phyloP scores from a whole-genome alignment of 2,888 invertebrate genomes.

The Scaptodrosophila latifasciaeformis region DNA sequence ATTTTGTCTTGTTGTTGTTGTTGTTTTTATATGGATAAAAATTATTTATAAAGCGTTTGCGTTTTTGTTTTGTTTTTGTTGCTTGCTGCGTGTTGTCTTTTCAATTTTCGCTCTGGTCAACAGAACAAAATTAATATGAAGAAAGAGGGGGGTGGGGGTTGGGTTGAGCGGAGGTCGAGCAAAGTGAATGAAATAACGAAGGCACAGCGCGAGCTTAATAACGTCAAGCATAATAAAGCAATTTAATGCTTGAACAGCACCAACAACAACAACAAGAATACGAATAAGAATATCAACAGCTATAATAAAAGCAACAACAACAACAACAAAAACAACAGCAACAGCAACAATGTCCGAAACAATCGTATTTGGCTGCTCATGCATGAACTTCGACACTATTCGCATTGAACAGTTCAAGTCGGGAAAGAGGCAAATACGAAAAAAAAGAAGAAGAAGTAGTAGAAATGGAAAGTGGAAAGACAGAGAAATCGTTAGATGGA shows the following conservation, averaged over 20 bases:
- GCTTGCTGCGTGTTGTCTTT: too few species aligned
- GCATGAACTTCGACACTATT: slow-evolving; percentile 49
- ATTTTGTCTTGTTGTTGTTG: too few species aligned
- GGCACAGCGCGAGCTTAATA: slow-evolving; percentile 50
- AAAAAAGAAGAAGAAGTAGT: background rate
- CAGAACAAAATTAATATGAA: too few species aligned
- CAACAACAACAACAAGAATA: slow-evolving; percentile 6
- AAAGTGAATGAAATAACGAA: too few species aligned
- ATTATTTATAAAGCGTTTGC: too few species aligned
- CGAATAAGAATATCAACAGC: slow-evolving; percentile 1
- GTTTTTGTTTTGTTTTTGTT: too few species aligned
- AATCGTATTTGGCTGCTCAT: slow-evolving; percentile 41
- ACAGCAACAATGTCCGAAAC: too few species aligned
- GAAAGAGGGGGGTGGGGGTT: background rate
- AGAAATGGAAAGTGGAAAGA: too few species aligned
- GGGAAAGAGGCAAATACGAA: background rate
- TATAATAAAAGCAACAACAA: slow-evolving; percentile 36
- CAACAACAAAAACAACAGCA: slow-evolving; percentile 4
- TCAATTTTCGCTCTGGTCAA: too few species aligned
- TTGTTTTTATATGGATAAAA: too few species aligned
- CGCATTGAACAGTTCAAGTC: slow-evolving; percentile 14
- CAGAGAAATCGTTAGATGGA: too few species aligned
- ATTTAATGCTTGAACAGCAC: slow-evolving; percentile 57
- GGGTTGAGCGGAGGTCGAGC: background rate
- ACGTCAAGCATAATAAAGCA: slow-evolving; percentile 65